These are phyloP conservation scores for Lynx canadensis DNA, from an alignment of 2,113 vertebrate species.

Conservation along the genomic window DNA sequence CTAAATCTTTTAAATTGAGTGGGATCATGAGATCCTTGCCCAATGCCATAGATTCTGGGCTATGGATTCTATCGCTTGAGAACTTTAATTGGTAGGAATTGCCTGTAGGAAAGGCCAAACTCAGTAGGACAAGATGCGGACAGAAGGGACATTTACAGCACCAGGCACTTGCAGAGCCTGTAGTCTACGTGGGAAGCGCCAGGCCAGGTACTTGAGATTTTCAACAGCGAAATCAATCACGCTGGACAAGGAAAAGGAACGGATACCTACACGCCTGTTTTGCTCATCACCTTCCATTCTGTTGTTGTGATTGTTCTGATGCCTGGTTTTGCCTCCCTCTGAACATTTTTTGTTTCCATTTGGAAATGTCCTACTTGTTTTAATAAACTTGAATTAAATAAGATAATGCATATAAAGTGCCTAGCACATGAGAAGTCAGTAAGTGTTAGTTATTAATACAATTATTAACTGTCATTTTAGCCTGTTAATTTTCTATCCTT, in stretches of 20 bases:
- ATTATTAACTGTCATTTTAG: slow-evolving; percentile 49
- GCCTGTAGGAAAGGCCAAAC: background rate
- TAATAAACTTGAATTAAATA: background rate
- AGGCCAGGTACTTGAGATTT: too few relatives aligned
- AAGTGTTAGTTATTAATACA: slow-evolving; percentile 40
- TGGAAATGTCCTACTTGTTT: background rate
- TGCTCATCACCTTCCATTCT: background rate
- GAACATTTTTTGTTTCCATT: background rate
- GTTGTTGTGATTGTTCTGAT: background rate
- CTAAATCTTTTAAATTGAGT: rapidly evolving
- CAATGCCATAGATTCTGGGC: background rate
- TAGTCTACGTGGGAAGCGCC: background rate
- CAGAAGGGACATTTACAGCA: background rate
- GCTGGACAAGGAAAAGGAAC: background rate
- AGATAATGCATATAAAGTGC: background rate
- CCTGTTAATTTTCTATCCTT: slow-evolving; percentile 34
- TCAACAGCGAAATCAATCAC: background rate
- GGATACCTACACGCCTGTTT: background rate
- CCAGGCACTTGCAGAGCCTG: background rate
- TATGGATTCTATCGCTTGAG: background rate
- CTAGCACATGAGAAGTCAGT: background rate
- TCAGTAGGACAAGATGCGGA: background rate
- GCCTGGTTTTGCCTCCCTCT: background rate
- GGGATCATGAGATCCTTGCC: background rate
- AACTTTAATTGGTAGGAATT: background rate